A percentile compares a stretch with the other conserved stretches of the same genome.
Evolutionary conservation across 2,113 vertebrate genomes (phyloP).

Genomic region (Perognathus longimembris): DNA sequence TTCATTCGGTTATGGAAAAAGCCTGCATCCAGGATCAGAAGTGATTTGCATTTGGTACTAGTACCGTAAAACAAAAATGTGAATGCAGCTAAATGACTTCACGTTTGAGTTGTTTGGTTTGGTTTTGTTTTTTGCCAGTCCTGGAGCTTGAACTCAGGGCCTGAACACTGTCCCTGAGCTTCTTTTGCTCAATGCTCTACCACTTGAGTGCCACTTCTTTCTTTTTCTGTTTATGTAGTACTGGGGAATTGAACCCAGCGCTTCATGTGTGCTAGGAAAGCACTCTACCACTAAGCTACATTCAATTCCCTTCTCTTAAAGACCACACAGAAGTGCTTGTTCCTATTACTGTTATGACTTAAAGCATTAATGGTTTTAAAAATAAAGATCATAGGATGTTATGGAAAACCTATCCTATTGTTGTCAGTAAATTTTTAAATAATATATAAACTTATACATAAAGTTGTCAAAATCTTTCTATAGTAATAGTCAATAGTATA

Average conservation of each 20-base stretch:
- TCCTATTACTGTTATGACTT: neutral
- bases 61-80: conserved; percentile 32
- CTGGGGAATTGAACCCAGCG: no score
- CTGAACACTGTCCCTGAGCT: no score
- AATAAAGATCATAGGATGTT: fast-evolving
- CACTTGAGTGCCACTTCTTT: no score
- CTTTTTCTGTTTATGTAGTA: no score
- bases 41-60: conserved; percentile 31
- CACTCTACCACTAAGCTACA: no score
- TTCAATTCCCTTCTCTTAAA: neutral
- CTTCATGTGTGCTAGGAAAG: no score
- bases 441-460: neutral
- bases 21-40: neutral
- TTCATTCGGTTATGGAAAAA: conserved; percentile 10
- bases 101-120: neutral
- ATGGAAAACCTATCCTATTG: conserved; percentile 12
- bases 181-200: no score
- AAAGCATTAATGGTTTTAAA: neutral
- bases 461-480: conserved; percentile 2
- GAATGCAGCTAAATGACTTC: conserved; percentile 34
- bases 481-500: conserved; percentile 33
- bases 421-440: conserved; percentile 48
- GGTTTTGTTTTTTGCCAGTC: no score
- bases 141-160: no score
- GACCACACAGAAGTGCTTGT: neutral